Percentiles rank a stretch among this genome's conserved stretches.
Evolutionary conservation across 1,140 invertebrate genomes (phyloP).

Genomic region (Delia radicum): DNA sequence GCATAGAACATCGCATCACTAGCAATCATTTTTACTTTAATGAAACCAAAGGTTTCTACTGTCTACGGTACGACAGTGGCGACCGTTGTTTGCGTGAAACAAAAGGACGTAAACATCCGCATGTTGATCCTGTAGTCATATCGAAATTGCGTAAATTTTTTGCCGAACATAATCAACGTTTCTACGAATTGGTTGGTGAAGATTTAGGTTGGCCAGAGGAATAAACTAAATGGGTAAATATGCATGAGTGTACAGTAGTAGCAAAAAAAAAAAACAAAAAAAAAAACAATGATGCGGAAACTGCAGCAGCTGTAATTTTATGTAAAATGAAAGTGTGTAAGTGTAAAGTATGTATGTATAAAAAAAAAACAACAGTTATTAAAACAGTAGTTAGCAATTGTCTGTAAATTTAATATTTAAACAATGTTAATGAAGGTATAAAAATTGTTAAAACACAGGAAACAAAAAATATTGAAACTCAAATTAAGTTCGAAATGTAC

Average conservation of each 20-base stretch:
- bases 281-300: neutral
- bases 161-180: constrained; percentile 90
- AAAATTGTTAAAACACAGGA: neutral
- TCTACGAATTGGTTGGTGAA: constrained; percentile 90
- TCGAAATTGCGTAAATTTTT: constrained; percentile 89
- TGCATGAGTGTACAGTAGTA: neutral
- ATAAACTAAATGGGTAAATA: constrained; percentile 27
- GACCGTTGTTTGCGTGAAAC: constrained; percentile 90
- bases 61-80: constrained; percentile 80
- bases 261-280: neutral
- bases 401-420: too few species aligned
- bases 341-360: constrained; percentile 1
- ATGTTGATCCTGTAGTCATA: constrained; percentile 81
- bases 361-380: neutral
- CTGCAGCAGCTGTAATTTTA: neutral
- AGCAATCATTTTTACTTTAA: constrained; percentile 96
- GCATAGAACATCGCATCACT: constrained; percentile 65
- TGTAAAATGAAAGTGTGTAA: neutral
- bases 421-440: neutral
- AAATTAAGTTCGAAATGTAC: too few species aligned
- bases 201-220: constrained; percentile 70
- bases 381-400: neutral
- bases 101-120: constrained; percentile 90
- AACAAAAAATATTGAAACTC: neutral
- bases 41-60: constrained; percentile 96